Evolutionary conservation across 2,888 invertebrate species (phyloP).

Genomic region (Eremobia ochroleuca): DNA sequence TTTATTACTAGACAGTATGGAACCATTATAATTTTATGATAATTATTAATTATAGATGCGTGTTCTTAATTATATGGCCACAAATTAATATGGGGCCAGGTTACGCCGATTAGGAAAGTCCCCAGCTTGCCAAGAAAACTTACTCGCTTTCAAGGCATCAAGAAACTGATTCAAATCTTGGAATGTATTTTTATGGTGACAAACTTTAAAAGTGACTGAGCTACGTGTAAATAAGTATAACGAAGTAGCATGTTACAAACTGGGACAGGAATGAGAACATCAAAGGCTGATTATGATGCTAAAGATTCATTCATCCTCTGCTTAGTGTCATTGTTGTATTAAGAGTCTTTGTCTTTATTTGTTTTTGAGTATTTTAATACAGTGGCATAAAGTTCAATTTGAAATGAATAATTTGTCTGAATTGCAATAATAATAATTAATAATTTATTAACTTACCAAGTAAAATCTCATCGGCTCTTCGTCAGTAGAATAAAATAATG

Average conservation of each 20-base stretch:
- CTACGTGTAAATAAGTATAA: background rate
- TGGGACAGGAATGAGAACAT: too few relatives aligned
- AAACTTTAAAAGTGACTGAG: background rate
- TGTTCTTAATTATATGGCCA: constrained; percentile 39
- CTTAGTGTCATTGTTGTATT: background rate
- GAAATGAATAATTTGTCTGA: background rate
- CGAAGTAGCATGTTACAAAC: background rate
- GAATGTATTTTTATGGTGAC: background rate
- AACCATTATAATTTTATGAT: constrained; percentile 42
- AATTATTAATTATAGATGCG: constrained; percentile 35
- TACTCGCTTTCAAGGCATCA: background rate
- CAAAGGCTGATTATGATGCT: too few relatives aligned
- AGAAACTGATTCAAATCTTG: background rate
- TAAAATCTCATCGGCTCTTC: background rate
- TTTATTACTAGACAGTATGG: constrained; percentile 37
- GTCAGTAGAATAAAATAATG: background rate
- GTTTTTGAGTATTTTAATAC: too few relatives aligned
- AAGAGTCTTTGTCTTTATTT: background rate
- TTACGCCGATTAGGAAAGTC: constrained; percentile 12
- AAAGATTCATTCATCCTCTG: background rate
- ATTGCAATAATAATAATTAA: background rate
- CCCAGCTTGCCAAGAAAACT: background rate
- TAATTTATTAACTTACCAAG: constrained; percentile 14
- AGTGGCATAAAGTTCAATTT: too few relatives aligned
- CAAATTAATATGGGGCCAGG: constrained; percentile 23